Base-by-base conservation (phyloP, 2,888 invertebrate genomes). In the Melieria crassipennis region DNA sequence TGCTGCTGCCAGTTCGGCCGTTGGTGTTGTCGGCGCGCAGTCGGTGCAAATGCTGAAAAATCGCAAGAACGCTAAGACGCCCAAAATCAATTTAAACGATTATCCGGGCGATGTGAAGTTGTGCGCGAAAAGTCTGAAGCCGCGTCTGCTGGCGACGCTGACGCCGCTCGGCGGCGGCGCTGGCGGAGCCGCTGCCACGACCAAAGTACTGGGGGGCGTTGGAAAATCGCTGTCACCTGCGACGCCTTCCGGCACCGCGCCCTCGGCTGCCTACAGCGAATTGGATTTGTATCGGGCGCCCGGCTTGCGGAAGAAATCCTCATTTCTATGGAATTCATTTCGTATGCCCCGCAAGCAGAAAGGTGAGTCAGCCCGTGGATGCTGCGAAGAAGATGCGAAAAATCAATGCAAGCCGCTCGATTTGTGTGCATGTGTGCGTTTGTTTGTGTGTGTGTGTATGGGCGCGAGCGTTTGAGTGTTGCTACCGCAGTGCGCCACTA, bases 271-370 rank as follows among this genome's bases (percentile, higher is more conserved):
- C 13, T 78, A 79, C 75, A 85, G 82, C 72, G 86, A 86, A 75
- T 79, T 86, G 81, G 83, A 86, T 78, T 77, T 86, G 69, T 83
- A 83, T 77, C 81, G 83, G 57, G 77, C 79, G 72, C 78, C 81
- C 69, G 79, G 76, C 50, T 71, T 82, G 73, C 78, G 81, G 42
- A 82, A 80, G 60, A 84, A 85, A 73, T 82, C 85, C 50, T 77
- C 84, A 65, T 85, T 87, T 69, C 75, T 87, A 63, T 87, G 86
- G 86, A 87, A 83, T 64, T 87, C 86, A 57, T 86, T 87, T 80
- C 85, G 87, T 50, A 77, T 85, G 79, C 84, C 86, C 73, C 85
- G 87, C 75, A 85, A 84, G 74, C 81, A 82, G 60, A 87, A 86
- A 82, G 75, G 75, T 76, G 71, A 78, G 77, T 77, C 70, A 74